Evolutionary conservation across 2,797 vertebrate species (phyloP).

Genomic region (Falco peregrinus): DNA sequence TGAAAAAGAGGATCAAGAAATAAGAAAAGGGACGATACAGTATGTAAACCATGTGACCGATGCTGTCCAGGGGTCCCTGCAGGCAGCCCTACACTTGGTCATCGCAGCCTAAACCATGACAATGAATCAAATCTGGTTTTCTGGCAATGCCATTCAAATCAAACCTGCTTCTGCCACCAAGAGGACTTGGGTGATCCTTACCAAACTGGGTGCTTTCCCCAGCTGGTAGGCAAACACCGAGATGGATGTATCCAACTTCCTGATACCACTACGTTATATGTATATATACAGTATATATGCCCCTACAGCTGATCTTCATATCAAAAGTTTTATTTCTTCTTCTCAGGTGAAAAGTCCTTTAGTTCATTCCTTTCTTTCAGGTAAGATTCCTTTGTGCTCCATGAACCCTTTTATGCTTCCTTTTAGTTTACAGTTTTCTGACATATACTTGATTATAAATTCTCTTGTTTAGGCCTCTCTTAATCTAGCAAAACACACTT

Average conservation of each 20-base stretch:
- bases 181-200: not conserved
- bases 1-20: not conserved
- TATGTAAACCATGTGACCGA: accelerated
- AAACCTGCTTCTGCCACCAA: not conserved
- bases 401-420: not conserved
- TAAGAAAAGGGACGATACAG: not conserved
- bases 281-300: not conserved
- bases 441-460: not conserved
- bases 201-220: not conserved
- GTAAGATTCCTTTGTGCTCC: not conserved
- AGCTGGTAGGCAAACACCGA: not conserved
- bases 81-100: not conserved
- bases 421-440: not conserved
- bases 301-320: not conserved
- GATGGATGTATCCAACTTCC: not conserved
- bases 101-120: not conserved
- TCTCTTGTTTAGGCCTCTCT: not conserved
- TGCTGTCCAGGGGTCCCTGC: not conserved
- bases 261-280: not conserved
- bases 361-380: not conserved
- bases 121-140: not conserved
- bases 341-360: not conserved
- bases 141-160: not conserved
- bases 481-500: not conserved
- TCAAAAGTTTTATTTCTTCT: not conserved